Conservation (phyloP, 2,113 vertebrate genomes). For the Oryctolagus cuniculus region DNA sequence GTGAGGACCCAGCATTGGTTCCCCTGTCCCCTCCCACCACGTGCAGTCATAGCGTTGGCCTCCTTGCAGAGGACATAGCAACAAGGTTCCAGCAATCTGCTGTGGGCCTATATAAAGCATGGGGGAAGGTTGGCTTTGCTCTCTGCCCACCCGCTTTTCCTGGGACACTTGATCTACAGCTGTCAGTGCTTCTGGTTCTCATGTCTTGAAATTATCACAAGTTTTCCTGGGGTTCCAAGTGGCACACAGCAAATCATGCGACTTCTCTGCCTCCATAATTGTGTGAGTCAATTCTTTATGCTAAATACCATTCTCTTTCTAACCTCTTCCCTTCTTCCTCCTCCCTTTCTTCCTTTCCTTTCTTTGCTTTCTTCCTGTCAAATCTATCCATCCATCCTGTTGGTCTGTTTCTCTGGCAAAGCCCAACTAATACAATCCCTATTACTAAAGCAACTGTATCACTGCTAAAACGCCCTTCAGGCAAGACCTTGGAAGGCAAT, state of each 20-base stretch:
- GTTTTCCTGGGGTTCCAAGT: neutral
- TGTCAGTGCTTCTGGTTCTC: neutral
- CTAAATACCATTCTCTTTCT: neutral
- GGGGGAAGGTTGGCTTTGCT: neutral
- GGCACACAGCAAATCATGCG: neutral
- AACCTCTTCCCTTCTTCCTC: neutral
- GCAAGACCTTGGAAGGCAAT: slow-evolving; percentile 14
- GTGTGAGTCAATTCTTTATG: neutral
- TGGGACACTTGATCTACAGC: neutral
- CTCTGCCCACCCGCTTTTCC: neutral
- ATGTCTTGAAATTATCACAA: neutral
- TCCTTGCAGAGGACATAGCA: neutral
- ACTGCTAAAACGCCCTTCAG: slow-evolving; percentile 51
- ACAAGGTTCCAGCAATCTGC: neutral
- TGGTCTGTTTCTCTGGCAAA: neutral
- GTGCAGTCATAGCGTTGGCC: too few species aligned
- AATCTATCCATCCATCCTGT: neutral
- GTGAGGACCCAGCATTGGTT: neutral
- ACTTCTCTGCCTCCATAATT: neutral
- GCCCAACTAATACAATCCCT: neutral
- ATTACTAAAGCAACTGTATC: neutral
- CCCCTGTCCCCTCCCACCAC: too few species aligned
- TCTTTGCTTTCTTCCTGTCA: neutral
- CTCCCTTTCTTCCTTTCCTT: neutral
- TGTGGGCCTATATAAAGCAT: neutral